Evolutionary conservation across 64 coral and sea anemone species (phyloP).

Genomic region (Actinia equina): DNA sequence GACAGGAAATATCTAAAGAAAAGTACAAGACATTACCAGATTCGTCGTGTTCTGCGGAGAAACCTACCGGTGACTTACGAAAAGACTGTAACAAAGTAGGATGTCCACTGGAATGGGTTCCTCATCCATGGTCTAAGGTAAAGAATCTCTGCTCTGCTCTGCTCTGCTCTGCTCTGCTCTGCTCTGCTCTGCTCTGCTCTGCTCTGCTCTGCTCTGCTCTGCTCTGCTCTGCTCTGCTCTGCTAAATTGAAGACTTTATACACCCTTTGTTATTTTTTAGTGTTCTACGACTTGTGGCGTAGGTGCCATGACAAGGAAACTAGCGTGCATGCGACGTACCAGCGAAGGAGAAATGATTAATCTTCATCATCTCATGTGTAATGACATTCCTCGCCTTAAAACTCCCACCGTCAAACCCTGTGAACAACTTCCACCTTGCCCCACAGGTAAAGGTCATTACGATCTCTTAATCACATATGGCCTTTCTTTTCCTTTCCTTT

Average conservation of each 20-base stretch:
- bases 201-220: not conserved
- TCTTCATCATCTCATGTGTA: slow-evolving; percentile 21
- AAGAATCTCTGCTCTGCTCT: not conserved
- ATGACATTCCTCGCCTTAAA: not conserved
- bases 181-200: not conserved
- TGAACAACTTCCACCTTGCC: slow-evolving; percentile 30
- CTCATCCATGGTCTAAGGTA: slow-evolving; percentile 35
- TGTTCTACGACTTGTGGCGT: slow-evolving; percentile 40
- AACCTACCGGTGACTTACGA: not conserved
- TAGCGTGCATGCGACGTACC: slow-evolving; percentile 17
- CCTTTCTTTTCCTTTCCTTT: not conserved
- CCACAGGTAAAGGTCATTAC: not conserved
- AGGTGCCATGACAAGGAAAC: slow-evolving; percentile 25
- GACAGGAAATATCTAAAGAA: not conserved
- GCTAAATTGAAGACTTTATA: too few relatives aligned
- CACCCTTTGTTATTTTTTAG: not conserved
- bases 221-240: too few relatives aligned
- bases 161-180: too few relatives aligned
- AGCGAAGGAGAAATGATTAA: not conserved
- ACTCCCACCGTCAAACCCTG: slow-evolving; percentile 14
- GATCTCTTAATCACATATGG: too few relatives aligned
- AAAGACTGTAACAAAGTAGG: slow-evolving; percentile 29
- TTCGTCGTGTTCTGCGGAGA: slow-evolving; percentile 12
- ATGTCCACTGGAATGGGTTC: slow-evolving; percentile 33
- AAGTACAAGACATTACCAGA: slow-evolving; percentile 18